phyloP scores from a whole-genome alignment of 2,113 vertebrate species.

The Arizona elegans region DNA sequence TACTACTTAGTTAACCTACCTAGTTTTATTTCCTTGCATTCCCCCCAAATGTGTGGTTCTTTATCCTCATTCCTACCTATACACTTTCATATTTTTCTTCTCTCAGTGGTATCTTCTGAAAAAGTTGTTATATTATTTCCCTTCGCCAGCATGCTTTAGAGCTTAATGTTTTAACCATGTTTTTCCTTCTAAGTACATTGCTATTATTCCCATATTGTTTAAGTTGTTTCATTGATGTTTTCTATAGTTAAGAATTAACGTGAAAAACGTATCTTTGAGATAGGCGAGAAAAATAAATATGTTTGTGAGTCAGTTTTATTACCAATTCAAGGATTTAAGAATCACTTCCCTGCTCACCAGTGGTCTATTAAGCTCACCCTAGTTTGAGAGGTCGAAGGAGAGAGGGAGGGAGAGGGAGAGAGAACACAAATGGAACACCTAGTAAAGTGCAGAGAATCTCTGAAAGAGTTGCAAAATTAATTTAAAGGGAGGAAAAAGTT shows the following conservation, averaged over 20 bases:
- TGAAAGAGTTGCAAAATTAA: not conserved
- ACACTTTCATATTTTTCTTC: not conserved
- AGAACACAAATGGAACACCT: not conserved
- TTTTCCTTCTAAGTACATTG: not conserved
- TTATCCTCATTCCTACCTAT: not conserved
- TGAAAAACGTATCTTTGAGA: not conserved
- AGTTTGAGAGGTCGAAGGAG: not conserved
- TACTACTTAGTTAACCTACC: not conserved
- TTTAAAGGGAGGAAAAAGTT: not conserved
- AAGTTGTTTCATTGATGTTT: not conserved
- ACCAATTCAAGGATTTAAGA: not conserved
- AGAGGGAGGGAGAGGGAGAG: too few species aligned
- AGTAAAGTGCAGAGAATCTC: not conserved
- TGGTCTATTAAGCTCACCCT: not conserved
- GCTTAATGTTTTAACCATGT: not conserved
- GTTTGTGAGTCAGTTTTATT: not conserved
- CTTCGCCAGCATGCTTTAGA: rapidly evolving
- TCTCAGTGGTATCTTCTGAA: constrained; percentile 25
- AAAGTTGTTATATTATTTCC: constrained; percentile 4
- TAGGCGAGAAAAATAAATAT: not conserved
- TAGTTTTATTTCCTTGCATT: not conserved
- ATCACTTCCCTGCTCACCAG: not conserved
- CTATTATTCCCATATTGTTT: not conserved
- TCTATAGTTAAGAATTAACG: not conserved
- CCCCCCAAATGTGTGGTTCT: not conserved